A percentile compares a stretch with the other conserved stretches of the same genome.
Evolutionary conservation across 2,113 vertebrate species (phyloP).

Genomic region (Setophaga kirtlandii): DNA sequence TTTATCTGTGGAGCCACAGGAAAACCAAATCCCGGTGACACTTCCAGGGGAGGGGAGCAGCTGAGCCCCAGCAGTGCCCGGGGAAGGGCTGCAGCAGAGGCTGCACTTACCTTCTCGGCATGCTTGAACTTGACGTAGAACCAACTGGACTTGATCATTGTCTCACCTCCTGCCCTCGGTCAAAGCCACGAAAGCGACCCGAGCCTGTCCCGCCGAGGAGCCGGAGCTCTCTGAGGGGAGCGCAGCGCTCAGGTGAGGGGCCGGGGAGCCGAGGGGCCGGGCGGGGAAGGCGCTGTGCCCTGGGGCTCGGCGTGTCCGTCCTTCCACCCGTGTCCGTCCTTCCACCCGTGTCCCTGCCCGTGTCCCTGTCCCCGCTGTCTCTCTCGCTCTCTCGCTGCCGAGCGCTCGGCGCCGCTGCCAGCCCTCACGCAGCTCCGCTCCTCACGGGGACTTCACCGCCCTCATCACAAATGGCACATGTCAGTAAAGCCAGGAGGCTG

Average conservation of each 20-base stretch:
- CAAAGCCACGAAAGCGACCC: background rate
- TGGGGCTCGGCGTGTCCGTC: background rate
- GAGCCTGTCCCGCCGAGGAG: background rate
- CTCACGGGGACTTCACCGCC: constrained; percentile 59
- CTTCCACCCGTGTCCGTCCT: background rate
- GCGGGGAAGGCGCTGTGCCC: background rate
- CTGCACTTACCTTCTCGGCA: constrained; percentile 89
- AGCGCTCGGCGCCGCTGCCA: constrained; percentile 18
- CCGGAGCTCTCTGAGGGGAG: background rate
- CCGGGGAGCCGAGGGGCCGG: too few species aligned
- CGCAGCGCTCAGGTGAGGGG: fast-evolving
- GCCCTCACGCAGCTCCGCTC: constrained; percentile 80
- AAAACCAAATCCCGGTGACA: background rate
- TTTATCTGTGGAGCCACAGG: background rate
- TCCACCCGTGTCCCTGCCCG: background rate
- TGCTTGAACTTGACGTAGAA: constrained; percentile 99
- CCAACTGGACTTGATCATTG: constrained; percentile 99
- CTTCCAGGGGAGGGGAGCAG: background rate
- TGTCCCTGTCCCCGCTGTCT: background rate
- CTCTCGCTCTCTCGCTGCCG: background rate
- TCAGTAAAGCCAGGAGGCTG: constrained; percentile 80
- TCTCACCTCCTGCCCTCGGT: constrained; percentile 55
- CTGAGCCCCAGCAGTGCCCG: background rate
- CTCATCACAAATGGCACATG: constrained; percentile 82
- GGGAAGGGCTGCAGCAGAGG: background rate